Evolutionary conservation across 2,888 invertebrate species (phyloP).

Genomic region (Orchestes rusci): DNA sequence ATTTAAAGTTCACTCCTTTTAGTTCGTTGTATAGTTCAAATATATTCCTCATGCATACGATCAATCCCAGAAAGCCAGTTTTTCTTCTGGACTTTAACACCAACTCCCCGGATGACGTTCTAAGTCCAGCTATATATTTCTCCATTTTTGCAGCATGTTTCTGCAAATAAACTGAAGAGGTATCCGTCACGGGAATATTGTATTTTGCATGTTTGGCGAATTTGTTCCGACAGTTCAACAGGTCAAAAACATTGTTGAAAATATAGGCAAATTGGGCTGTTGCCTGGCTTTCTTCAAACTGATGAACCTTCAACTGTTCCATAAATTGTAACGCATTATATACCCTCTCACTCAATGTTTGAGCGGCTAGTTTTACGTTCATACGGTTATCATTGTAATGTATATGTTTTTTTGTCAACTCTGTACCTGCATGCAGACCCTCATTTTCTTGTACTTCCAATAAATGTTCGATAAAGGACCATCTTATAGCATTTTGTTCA

Average conservation of each 20-base stretch:
- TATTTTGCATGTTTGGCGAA: not conserved
- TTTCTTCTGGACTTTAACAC: slow-evolving; percentile 4
- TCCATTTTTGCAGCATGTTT: slow-evolving; percentile 4
- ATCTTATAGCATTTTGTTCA: not conserved
- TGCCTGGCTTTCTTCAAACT: not conserved
- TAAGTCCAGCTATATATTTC: not conserved
- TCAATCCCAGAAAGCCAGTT: slow-evolving; percentile 6
- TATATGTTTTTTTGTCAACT: slow-evolving; percentile 5
- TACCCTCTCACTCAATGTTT: slow-evolving; percentile 4
- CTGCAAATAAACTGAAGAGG: not conserved
- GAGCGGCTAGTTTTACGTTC: not conserved
- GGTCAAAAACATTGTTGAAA: slow-evolving; percentile 5
- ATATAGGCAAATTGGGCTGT: not conserved
- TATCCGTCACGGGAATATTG: slow-evolving; percentile 1
- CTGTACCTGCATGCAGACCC: not conserved
- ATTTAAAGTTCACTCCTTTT: not conserved
- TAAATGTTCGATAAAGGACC: slow-evolving; percentile 2
- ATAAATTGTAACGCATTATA: slow-evolving; percentile 6
- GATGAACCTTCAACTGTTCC: not conserved
- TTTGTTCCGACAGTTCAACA: slow-evolving; percentile 6
- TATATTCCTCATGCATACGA: slow-evolving; percentile 3
- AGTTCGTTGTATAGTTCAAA: slow-evolving; percentile 2
- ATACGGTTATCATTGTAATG: not conserved
- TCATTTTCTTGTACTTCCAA: slow-evolving; percentile 1
- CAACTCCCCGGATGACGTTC: not conserved